Evolutionary conservation across 2,888 invertebrate species (phyloP), one percentile per base, ranked within the genome.

Genomic region (Serrognathus titanus): DNA sequence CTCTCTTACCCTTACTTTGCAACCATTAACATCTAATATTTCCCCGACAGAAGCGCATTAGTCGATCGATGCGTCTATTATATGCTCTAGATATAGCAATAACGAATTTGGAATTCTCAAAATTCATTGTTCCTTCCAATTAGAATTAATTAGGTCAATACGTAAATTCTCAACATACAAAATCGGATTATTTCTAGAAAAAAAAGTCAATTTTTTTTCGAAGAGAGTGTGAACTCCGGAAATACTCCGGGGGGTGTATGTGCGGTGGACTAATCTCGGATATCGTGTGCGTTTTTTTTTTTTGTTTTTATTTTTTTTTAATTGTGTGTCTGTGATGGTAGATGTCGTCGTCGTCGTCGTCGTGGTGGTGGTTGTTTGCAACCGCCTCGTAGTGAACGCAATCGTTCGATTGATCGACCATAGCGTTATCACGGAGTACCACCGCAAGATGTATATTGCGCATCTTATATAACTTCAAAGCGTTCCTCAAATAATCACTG

Each of bases 21-120:
- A 73, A 72, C 73, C 72, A 75, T 75, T 75, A 74, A 72, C 73
- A 73, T 75, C 69, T 72, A 74, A 76, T 75, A 75, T 75, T 75
- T 73, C 72, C 69, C 63, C 61, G 61, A 65, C 62, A 63, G 66
- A 63, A 53, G 60, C 64, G 65, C 61, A 66, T 68, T 66, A 66
- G 61, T 51, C 63, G 67, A 68, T 67, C 65, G 63, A 65, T 63
- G 61, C 59, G 61, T 64, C 61, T 64, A 31, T 31, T 31, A 31
- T 31, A 31, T 31, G 24, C 24, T 31, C 24, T 31, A 31, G 24
- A 31, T 31, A 31, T 31, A 7, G 24, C 24, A 31, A 31, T 31
- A 31, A 31, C 24, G 24, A 31, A 31, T 31, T 31, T 31, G 6
- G 6, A 31, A 31, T 31, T 31, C 24, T 31, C 24, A 5, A 31